These are phyloP conservation scores for Spongia lamella DNA, from an alignment of 37 sponge, comb jelly and placozoan species.

Conservation along the genomic window DNA sequence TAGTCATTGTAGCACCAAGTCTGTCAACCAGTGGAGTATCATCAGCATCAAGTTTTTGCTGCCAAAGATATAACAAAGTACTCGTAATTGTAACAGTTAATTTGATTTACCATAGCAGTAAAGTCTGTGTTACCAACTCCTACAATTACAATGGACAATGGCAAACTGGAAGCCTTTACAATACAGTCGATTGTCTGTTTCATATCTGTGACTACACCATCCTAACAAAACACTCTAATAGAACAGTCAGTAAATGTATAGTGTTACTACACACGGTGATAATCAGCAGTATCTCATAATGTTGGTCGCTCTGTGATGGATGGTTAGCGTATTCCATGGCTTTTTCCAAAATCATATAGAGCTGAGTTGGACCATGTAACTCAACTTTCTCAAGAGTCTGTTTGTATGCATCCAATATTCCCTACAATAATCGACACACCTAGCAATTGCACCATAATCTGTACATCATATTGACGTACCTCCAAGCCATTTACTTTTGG, in stretches of 20 bases:
- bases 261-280: no score
- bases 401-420: constrained; percentile 79
- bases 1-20: constrained; percentile 58
- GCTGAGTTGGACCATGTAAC: constrained; percentile 84
- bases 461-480: constrained; percentile 23
- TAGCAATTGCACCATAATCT: neutral
- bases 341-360: constrained; percentile 71
- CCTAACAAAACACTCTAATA: constrained; percentile 27
- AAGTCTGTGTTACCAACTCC: constrained; percentile 91
- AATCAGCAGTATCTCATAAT: constrained; percentile 75
- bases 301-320: constrained; percentile 56
- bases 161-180: constrained; percentile 75
- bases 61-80: no score
- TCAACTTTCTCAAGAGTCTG: constrained; percentile 60
- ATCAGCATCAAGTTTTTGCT: constrained; percentile 90
- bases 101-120: constrained; percentile 83
- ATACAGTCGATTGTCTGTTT: constrained; percentile 72
- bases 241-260: no score
- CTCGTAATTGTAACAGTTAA: no score
- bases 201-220: constrained; percentile 91
- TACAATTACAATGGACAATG: constrained; percentile 92
- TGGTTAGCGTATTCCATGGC: constrained; percentile 43
- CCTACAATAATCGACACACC: constrained; percentile 29
- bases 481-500: constrained; percentile 81
- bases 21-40: constrained; percentile 71